Conservation (phyloP, 2,888 invertebrate genomes). For the Sussaba pulchella region DNA sequence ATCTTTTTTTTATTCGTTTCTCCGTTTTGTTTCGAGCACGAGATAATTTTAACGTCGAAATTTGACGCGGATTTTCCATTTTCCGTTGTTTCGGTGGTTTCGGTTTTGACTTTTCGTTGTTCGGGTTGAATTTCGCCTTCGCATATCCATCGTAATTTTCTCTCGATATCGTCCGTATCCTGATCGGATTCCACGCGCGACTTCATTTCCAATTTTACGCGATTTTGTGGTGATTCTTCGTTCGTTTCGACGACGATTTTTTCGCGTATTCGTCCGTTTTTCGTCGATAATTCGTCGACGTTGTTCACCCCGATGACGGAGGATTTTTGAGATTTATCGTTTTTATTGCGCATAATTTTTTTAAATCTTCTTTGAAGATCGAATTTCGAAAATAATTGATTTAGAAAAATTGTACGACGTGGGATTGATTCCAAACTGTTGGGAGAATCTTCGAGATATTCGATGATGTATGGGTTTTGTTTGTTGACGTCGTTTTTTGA, state of each 20-base stretch:
- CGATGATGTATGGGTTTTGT: conserved; percentile 68
- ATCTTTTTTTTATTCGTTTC: conserved; percentile 27
- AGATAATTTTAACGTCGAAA: conserved; percentile 54
- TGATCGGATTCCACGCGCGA: conserved; percentile 57
- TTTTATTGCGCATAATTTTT: conserved; percentile 15
- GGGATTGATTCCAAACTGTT: conserved; percentile 46
- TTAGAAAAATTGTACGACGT: background rate
- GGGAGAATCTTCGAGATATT: conserved; percentile 72
- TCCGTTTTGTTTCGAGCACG: conserved; percentile 15
- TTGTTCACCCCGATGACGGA: conserved; percentile 72
- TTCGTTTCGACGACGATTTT: conserved; percentile 19
- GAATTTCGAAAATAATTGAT: conserved; percentile 1
- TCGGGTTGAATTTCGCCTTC: conserved; percentile 46
- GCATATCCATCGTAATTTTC: conserved; percentile 60
- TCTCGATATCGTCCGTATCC: conserved; percentile 78
- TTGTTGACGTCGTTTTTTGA: conserved; percentile 68
- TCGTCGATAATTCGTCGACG: background rate
- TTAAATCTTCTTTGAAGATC: background rate
- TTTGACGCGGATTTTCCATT: conserved; percentile 74
- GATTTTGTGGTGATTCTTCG: background rate
- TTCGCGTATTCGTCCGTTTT: conserved; percentile 20
- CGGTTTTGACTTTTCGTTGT: conserved; percentile 11
- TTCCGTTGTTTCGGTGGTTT: conserved; percentile 65
- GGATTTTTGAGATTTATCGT: conserved; percentile 51
- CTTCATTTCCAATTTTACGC: conserved; percentile 52